Evolutionary conservation across 2,888 invertebrate genomes (phyloP), one percentile per base, ranked within the genome.

Genomic region (Caenorhabditis japonica): DNA sequence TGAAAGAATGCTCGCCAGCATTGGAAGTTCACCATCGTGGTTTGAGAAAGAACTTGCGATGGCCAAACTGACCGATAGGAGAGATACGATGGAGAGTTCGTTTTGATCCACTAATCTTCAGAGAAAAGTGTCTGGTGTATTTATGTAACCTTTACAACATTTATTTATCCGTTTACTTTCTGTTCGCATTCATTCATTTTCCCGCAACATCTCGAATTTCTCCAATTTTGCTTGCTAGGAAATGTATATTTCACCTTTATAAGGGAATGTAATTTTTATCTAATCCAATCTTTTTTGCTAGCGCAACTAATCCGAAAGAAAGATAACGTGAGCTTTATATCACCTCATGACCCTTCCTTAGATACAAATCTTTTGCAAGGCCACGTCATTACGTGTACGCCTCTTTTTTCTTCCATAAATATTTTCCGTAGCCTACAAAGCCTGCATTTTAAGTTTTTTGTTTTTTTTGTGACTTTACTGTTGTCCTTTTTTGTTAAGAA

Each of bases 371-470:
- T 55, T 41, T 53, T 38, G 38, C 27, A 51, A 61, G 39, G 46
- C n/a, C 47, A 56, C 64, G 55, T 64, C 64, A 64, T 49, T 19
- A 10, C 7, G 36, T 64, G n/a, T 56, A 33, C 30, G 39, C 27
- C 34, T 47, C 41, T 27, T 17, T 41, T 43, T 38, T 8, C 21
- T 27, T 34, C 49, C 13, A 30, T 30, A 10, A 36, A 64, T 41
- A 49, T 46, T 33, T 39, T 62, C 30, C n/a, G n/a, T 55, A 55
- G 39, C 36, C 64, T 55, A 64, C 55, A 64, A 64, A 64, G 55
- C 64, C 55, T 55, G 47, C 46, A 62, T 61, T 61, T 46, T n/a
- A n/a, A 19, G 34, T 34, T n/a, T 34, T 12, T 41, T 61, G 13
- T 34, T 27, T 55, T 55, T 33, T 66, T 51, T 66, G 51, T 66